Evolutionary conservation across 92 coral and sea anemone genomes (phyloP), one percentile per base, ranked within the genome.

Genomic region (Parazoanthus swiftii): DNA sequence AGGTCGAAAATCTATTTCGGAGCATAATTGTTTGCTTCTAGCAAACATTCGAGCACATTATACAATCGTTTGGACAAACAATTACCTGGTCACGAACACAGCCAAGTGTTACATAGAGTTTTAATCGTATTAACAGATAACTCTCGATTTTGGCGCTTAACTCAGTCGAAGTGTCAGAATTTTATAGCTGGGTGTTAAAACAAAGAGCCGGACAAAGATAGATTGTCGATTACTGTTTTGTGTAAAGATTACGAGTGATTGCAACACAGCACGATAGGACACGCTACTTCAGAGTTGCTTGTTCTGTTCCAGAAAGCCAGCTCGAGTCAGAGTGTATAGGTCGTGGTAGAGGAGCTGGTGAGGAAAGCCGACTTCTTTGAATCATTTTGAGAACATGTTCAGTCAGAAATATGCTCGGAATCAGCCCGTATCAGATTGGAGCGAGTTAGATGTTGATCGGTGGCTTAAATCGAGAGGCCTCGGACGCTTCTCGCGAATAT

Each of bases 381-480:
- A 50, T 33, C 70, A 63, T 63, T 18, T 25, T 8, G 71, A 8
- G 26, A 83, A 83, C 33, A 83, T 83, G 86, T 83, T 83, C 25
- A 83, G 86, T 71, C 86, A 83, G 23, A 83, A 44, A 54, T 25
- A 67, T 71, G 20, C 33, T 25, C 78, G 77, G 9, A 83, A 70
- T 39, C 77, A 26, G 33, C 66, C 86, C 9, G 63, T 83, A 68
- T 44, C 78, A 83, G 86, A 83, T 44, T 83, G 86, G 86, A 83
- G 16, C 23, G 86, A 83, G 78, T 25, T 18, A 16, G 86, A 83
- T 43, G 86, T 83, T 70, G 42, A 4, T 2, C 77, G 66, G 39
- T 83, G 86, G 86, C 76, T 83, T 26, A 83, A 68, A 46, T 83
- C 86, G 20, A 68, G 86, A 70, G 86, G 86, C 2, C 86, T 83